Percentiles rank a stretch among this genome's conserved stretches.
phyloP scores from a whole-genome alignment of 2,113 vertebrate genomes.

The Dolichotis patagonum region DNA sequence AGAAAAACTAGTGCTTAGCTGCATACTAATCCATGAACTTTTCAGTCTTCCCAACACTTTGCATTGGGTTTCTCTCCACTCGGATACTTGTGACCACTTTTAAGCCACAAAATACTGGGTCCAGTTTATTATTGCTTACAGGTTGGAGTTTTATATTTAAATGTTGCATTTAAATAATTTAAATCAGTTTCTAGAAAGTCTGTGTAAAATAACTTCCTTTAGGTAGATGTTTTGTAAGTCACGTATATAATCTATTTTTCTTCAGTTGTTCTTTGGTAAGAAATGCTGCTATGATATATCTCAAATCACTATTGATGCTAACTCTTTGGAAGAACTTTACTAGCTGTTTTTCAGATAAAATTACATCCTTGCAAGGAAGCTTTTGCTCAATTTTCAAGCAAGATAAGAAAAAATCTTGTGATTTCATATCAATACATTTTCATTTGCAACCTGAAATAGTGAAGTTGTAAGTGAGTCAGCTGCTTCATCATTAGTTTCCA shows the following conservation, averaged over 20 bases:
- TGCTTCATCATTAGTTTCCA: conserved; percentile 26
- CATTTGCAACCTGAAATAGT: conserved; percentile 12
- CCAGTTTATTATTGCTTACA: background rate
- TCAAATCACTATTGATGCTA: background rate
- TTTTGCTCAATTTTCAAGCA: background rate
- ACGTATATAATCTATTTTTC: background rate
- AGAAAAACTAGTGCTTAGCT: background rate
- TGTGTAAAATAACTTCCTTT: background rate
- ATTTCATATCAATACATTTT: background rate
- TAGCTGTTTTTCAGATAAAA: conserved; percentile 3
- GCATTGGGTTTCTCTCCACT: background rate
- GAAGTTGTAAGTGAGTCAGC: conserved; percentile 15
- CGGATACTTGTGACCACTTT: background rate
- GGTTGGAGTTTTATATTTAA: conserved; percentile 37
- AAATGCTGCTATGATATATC: background rate
- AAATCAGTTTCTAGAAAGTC: background rate
- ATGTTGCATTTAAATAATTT: conserved; percentile 2
- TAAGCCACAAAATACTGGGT: background rate
- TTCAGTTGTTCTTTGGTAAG: background rate
- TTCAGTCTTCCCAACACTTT: background rate
- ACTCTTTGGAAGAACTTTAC: background rate
- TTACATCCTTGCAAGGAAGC: background rate
- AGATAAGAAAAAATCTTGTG: conserved; percentile 17
- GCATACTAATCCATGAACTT: background rate
- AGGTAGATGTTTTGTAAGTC: background rate